Evolutionary conservation across 2,888 invertebrate genomes (phyloP).

Genomic region (Schizotus pectinicornis): DNA sequence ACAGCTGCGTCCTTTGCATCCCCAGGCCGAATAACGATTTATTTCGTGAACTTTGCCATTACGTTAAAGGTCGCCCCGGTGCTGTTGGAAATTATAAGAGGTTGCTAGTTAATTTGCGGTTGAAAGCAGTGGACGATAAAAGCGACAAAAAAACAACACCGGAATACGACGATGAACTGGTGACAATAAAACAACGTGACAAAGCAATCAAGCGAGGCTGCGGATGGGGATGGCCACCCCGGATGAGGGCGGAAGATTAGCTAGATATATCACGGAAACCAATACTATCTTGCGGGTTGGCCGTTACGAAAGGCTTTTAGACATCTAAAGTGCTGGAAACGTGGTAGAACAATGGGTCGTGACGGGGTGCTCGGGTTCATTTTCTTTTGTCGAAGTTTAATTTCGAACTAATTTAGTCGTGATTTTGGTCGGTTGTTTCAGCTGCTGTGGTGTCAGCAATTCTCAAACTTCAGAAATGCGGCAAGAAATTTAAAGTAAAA

Average conservation of each 20-base stretch:
- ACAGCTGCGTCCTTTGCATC: constrained; percentile 33
- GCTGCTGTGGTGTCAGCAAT: too few species aligned
- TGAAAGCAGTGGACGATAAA: too few species aligned
- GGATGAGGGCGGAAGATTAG: constrained; percentile 51
- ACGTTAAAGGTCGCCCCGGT: constrained; percentile 10
- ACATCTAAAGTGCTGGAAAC: too few species aligned
- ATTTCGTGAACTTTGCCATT: constrained; percentile 24
- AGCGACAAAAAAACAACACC: constrained; percentile 40
- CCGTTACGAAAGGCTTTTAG: too few species aligned
- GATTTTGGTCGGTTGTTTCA: too few species aligned
- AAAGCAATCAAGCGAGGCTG: constrained; percentile 55
- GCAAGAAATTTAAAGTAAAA: too few species aligned
- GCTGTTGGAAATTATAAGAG: constrained; percentile 11
- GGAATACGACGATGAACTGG: constrained; percentile 49
- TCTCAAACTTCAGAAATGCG: too few species aligned
- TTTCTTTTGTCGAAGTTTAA: too few species aligned
- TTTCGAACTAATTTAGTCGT: too few species aligned
- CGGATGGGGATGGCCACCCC: constrained; percentile 39
- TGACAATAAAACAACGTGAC: constrained; percentile 58
- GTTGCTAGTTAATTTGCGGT: background rate
- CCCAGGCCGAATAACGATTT: constrained; percentile 22
- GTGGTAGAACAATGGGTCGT: too few species aligned
- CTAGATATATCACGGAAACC: constrained; percentile 53
- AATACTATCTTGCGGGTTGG: background rate
- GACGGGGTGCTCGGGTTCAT: too few species aligned